Evolutionary conservation across 2,113 vertebrate species (phyloP), one percentile per base, ranked within the genome.

Genomic region (Elaphurus davidianus): DNA sequence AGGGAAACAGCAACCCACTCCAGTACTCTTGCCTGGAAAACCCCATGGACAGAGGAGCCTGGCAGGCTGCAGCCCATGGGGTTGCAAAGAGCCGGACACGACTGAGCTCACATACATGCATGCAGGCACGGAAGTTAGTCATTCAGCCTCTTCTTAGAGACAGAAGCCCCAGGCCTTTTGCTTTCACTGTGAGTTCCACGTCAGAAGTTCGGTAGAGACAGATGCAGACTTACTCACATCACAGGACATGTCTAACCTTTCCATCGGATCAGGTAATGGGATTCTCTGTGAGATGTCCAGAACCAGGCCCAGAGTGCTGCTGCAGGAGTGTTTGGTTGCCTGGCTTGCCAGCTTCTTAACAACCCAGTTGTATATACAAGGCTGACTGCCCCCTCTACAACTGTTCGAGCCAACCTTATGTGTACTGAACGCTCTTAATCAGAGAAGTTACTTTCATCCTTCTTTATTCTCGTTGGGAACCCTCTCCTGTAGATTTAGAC

Each of bases 201-300:
- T 82, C 59, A 71, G 45, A 76, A 43, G 3, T 81, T 95, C 71
- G 19, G 36, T 52, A 90, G 94, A 74, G 59, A 76, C 50, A 50
- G 52, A 33, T 84, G 60, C 33, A 85, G 60, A 54, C 86, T 40
- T 25, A 67, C 25, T 85, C 28, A 93, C 12, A 6, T 62, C 78
- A 45, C 10, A 79, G 84, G 60, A 30, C 13, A 36, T 36, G 33
- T 27, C 47, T 90, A 8, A 50, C 23, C 16, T 57, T 95, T 90
- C 10, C 27, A 17, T 50, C 40, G 27, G 55, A 33, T 67, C n/a
- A 67, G n/a, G n/a, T 71, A 45, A 33, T 88, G 14, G 28, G 64
- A 62, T 96, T 85, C n/a, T 74, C 45, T 86, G 36, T 81, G 36
- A 45, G 74, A 14, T 83, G 7, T 78, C 59, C 36, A 84, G n/a